These are phyloP conservation scores for Melangyna quadrimaculata DNA, from an alignment of 2,888 invertebrate species.

Conservation along the genomic window DNA sequence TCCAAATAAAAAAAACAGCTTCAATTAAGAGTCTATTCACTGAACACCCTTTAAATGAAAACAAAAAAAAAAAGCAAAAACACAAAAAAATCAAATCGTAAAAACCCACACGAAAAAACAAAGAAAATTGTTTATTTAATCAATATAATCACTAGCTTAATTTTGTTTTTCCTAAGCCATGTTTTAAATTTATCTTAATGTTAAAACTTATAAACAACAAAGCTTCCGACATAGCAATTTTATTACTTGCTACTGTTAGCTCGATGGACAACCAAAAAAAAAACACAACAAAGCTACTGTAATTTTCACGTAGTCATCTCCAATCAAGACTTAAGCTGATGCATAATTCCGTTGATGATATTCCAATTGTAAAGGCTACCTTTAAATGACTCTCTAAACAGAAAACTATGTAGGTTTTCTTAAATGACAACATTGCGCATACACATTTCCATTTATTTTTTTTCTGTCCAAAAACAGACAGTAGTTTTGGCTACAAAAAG, in stretches of 20 bases:
- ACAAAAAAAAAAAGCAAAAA: background rate
- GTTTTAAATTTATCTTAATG: conserved; percentile 3
- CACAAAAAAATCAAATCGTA: background rate
- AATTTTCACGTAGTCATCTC: conserved; percentile 29
- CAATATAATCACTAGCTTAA: conserved; percentile 20
- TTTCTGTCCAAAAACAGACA: background rate
- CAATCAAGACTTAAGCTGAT: conserved; percentile 16
- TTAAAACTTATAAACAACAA: conserved; percentile 16
- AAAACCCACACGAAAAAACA: conserved; percentile 23
- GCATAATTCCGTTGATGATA: conserved; percentile 29
- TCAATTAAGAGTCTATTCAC: background rate
- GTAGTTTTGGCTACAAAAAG: background rate
- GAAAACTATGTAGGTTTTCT: conserved; percentile 36
- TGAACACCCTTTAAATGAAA: background rate
- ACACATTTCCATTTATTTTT: background rate
- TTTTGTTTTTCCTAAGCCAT: background rate
- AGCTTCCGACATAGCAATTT: conserved; percentile 16
- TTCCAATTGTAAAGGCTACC: conserved; percentile 21
- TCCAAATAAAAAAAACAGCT: background rate
- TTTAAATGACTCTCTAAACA: background rate
- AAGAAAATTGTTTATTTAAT: conserved; percentile 18
- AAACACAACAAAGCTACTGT: background rate
- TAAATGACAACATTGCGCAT: conserved; percentile 60
- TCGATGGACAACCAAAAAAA: background rate
- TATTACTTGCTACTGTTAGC: conserved; percentile 11